A percentile compares a stretch with the other conserved stretches of the same genome.
phyloP scores from a whole-genome alignment of 2,888 invertebrate species.

The Papilio demoleus region DNA sequence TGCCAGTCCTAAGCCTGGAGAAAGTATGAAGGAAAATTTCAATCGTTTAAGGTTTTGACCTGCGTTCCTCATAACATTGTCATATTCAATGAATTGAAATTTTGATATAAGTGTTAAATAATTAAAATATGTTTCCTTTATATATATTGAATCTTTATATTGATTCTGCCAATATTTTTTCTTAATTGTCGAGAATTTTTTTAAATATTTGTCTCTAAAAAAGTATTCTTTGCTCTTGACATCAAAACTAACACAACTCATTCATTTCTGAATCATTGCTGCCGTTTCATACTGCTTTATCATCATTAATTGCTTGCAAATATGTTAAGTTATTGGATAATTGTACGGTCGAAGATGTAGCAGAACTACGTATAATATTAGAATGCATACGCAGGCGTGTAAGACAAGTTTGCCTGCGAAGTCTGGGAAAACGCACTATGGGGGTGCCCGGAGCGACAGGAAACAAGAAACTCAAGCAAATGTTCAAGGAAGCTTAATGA shows the following conservation, averaged over 20 bases:
- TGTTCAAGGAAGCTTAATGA: conserved; percentile 45
- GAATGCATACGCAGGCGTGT: conserved; percentile 64
- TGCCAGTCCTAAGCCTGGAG: conserved; percentile 28
- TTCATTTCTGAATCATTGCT: not conserved
- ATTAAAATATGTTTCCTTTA: not conserved
- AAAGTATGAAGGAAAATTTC: conserved; percentile 28
- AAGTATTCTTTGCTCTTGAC: not conserved
- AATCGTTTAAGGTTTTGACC: not conserved
- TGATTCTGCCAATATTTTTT: not conserved
- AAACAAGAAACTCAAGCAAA: conserved; percentile 45
- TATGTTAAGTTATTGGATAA: not conserved
- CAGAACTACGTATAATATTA: conserved; percentile 27
- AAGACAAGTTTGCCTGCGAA: conserved; percentile 52
- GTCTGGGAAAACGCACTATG: conserved; percentile 41
- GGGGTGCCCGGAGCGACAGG: conserved; percentile 46
- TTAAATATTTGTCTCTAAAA: too few species aligned
- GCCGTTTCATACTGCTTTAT: not conserved
- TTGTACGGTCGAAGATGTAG: not conserved
- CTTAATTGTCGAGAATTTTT: too few species aligned
- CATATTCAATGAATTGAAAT: not conserved
- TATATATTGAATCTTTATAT: not conserved
- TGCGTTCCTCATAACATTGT: not conserved
- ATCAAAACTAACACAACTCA: conserved; percentile 2
- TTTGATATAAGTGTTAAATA: not conserved
- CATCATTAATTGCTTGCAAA: conserved; percentile 13